A percentile compares a stretch with the other conserved stretches of the same genome.
These are phyloP conservation scores for Spatulosminthurus flaviceps DNA, from an alignment of 2,888 invertebrate genomes.

Conservation along the genomic window DNA sequence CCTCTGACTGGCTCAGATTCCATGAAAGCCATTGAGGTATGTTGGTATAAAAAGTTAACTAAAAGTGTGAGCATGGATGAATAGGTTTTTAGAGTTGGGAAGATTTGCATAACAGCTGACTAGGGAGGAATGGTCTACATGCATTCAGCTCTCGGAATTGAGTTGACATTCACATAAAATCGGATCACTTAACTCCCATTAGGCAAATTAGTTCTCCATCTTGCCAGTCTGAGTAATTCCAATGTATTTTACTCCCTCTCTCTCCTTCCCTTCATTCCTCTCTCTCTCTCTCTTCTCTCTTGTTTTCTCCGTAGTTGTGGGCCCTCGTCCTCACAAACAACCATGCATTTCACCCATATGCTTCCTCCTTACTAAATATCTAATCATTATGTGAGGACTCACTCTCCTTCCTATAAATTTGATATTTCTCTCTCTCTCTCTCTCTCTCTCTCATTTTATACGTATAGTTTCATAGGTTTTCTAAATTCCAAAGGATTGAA, in stretches of 20 bases:
- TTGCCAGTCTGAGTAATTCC: slow-evolving; percentile 41
- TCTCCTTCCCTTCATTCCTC: neutral
- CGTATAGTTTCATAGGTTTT: no score
- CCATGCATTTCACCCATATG: neutral
- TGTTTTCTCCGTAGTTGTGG: slow-evolving; percentile 3
- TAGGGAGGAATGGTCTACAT: slow-evolving; percentile 38
- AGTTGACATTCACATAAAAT: slow-evolving; percentile 51
- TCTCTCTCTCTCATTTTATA: no score
- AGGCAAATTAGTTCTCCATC: slow-evolving; percentile 49
- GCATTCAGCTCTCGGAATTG: slow-evolving; percentile 39
- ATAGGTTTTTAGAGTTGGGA: slow-evolving; percentile 21
- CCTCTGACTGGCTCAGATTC: neutral
- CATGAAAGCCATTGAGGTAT: neutral
- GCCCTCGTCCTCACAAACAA: neutral
- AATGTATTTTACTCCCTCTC: slow-evolving; percentile 20
- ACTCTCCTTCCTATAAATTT: no score
- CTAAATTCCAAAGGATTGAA: no score
- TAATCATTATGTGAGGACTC: no score
- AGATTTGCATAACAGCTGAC: slow-evolving; percentile 47
- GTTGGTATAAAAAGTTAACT: slow-evolving; percentile 13
- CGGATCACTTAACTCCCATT: slow-evolving; percentile 49
- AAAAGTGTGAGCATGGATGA: slow-evolving; percentile 23
- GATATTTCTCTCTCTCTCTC: no score
- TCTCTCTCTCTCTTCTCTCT: neutral
- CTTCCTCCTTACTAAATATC: no score